These are phyloP conservation scores for Sebastes cheni DNA, from an alignment of 2,797 vertebrate species.

Conservation along the genomic window DNA sequence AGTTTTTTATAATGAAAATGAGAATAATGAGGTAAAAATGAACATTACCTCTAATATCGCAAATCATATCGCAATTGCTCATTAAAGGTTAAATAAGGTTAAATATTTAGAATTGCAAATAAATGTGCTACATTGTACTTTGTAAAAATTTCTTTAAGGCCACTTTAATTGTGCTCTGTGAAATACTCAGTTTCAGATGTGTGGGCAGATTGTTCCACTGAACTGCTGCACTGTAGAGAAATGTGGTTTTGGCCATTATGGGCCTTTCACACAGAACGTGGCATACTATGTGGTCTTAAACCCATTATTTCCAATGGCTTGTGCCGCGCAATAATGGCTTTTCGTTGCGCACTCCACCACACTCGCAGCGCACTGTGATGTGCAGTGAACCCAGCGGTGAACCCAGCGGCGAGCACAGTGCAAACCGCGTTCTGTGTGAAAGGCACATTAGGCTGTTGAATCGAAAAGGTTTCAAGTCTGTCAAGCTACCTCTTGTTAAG, in stretches of 20 bases:
- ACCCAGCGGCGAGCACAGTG: too few species aligned
- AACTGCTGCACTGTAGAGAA: background rate
- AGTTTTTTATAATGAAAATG: too few species aligned
- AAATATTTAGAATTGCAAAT: too few species aligned
- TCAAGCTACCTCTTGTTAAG: background rate
- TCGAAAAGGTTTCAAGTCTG: background rate
- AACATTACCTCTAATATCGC: fast-evolving
- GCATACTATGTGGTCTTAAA: too few species aligned
- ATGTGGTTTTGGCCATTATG: too few species aligned
- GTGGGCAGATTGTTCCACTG: background rate
- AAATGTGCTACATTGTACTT: background rate
- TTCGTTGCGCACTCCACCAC: background rate
- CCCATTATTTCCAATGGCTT: too few species aligned
- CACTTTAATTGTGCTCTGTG: background rate
- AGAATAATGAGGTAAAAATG: too few species aligned
- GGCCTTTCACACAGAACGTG: too few species aligned
- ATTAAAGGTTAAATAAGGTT: too few species aligned
- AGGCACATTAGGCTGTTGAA: background rate
- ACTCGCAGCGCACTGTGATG: too few species aligned
- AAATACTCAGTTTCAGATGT: background rate
- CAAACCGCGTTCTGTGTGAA: too few species aligned
- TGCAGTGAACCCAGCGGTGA: fast-evolving
- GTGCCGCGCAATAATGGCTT: background rate
- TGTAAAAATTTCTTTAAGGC: background rate
- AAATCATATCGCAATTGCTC: background rate